Evolutionary conservation across 2,113 vertebrate genomes (phyloP), one percentile per base, ranked within the genome.

Genomic region (Sorex fumeus): DNA sequence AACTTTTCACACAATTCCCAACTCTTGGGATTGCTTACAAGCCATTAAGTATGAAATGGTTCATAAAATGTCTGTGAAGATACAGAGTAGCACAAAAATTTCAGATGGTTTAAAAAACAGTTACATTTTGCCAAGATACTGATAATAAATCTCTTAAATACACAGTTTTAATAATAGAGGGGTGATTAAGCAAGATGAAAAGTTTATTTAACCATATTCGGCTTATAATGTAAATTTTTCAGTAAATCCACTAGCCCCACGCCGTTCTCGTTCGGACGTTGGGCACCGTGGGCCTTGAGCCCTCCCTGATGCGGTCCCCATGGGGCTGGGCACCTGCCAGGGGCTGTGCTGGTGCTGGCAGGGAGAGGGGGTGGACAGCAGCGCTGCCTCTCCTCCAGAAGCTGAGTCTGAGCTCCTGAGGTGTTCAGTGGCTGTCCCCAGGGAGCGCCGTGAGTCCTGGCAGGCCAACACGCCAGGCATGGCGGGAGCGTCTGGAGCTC

Each of bases 1-100:
- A 98, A 98, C 98, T 98, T 98, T 98, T 98, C 98, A 98, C 98
- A 98, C 96, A 98, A 97, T 98, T 98, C 98, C 98, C 96, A 98
- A 98, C 98, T 98, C 96, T 94, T 97, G 96, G 96, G 97, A 96
- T 98, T 98, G 97, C 98, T 98, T 98, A 98, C 98, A 98, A 99
- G 95, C 97, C 98, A 98, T 99, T 99, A 98, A 98, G 98, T 98
- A 97, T 98, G 98, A 98, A 98, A 98, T 98, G 97, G 98, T 97
- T 99, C 98, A 98, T 98, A 98, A 98, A 99, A 98, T 98, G 94
- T 94, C 94, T 97, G 91, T 90, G 95, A 96, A 97, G 96, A 95
- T 69, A 95, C 93, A 97, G 93, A 97, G 93, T 90, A 95, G 91
- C 84, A 93, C 82, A 87, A 96, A 97, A 97, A 96, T 94, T 84